Base-by-base conservation (phyloP, 2,888 invertebrate species). In the Amblyjoppa proteus region DNA sequence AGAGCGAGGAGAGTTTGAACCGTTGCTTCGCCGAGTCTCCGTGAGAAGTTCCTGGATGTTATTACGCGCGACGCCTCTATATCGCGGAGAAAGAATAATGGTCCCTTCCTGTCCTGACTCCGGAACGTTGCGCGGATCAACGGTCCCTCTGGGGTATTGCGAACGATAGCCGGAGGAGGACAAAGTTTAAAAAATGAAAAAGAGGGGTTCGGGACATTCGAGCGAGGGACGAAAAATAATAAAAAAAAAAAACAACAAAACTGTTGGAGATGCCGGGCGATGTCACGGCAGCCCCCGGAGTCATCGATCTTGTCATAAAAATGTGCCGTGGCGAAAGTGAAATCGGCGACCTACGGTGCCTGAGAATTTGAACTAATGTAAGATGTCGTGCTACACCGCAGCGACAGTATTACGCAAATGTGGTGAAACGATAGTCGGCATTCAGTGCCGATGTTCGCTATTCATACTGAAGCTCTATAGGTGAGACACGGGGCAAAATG, bases 21-120 rank as follows among this genome's bases (percentile, higher is more conserved):
- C 58, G 56, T 84, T 76, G 70, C 75, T 76, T 53, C 66, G 28
- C 31, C 69, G 68, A 25, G 70, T 68, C 79, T 45, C 45, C 51
- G 41, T 61, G 81, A 70, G 66, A 86, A 83, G 88, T 89, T 88
- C 84, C 87, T 75, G 88, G 88, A 90, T 89, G 89, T 91, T 92
- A 92, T 91, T 91, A 91, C 90, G 89, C 87, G 88, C 88, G 89
- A 88, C 89, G 88, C 89, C 89, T 49, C 45, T 90, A 89, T 90
- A 91, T 89, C 89, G 88, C 88, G 75, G 85, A 74, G 82, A 88
- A 91, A 92, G 92, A 92, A 91, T 92, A 92, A 92, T 92, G 92
- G 90, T 89, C 87, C 88, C 87, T 89, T 90, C 90, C 90, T 91
- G 89, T 89, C 87, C 83, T 85, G 90, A 91, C 89, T 90, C 58